Conservation (phyloP, 2,797 vertebrate genomes). For the Oreochromis grahami region DNA sequence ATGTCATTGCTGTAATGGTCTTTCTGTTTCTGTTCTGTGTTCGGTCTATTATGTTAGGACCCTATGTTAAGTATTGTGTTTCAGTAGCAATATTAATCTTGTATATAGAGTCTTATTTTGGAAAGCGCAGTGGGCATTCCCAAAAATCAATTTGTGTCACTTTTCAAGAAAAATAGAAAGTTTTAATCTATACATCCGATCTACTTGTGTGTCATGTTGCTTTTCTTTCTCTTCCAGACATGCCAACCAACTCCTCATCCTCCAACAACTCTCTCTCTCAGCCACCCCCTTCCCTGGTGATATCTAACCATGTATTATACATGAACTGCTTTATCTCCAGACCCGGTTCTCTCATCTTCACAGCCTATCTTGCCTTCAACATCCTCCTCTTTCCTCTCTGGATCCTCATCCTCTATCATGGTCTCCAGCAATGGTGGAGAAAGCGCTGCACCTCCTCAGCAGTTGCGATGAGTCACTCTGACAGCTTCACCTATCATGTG, state of each 20-base stretch:
- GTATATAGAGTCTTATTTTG: neutral
- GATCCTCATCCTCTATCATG: neutral
- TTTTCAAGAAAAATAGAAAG: neutral
- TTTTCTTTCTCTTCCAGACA: neutral
- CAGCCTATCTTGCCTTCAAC: fast-evolving
- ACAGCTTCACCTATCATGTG: neutral
- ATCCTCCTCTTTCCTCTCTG: neutral
- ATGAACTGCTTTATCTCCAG: neutral
- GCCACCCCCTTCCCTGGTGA: neutral
- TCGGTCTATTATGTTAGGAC: neutral
- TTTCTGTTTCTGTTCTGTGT: neutral
- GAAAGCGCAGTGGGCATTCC: fast-evolving
- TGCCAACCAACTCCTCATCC: neutral
- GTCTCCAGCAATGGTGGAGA: neutral
- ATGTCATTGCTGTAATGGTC: neutral
- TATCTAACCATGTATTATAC: no score
- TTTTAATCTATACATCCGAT: no score
- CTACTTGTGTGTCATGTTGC: no score
- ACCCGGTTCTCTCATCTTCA: fast-evolving
- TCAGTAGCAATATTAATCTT: neutral
- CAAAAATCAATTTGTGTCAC: neutral
- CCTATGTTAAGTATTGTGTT: neutral
- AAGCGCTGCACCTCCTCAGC: neutral
- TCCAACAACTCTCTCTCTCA: neutral
- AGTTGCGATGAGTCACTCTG: neutral